Base-by-base conservation (phyloP, 2,888 invertebrate species). In the Melolontha melolontha region DNA sequence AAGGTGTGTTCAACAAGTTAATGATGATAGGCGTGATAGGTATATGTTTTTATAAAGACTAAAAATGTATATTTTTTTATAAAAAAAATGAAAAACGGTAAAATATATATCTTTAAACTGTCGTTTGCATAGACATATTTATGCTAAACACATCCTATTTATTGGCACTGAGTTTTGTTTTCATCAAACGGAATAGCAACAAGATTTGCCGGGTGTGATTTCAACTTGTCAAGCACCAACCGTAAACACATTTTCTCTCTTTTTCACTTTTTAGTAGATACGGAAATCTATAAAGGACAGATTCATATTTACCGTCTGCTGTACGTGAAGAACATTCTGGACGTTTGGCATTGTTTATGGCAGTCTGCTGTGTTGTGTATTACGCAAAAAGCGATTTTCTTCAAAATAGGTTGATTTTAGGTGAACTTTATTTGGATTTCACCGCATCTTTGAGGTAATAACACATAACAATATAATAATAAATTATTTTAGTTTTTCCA, bases 371-470 rank as follows among this genome's bases (percentile, higher is more conserved):
- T 75, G 74, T 76, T 71, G 75, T 75, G 76, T 79, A 79, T 80
- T 79, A 80, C 79, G 79, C 78, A 81, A 79, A 80, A 79, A 76
- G 72, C 64, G 71, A 71, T 74, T 75, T 75, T 69, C 64, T 54
- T 49, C 34, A 70, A 73, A 74, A 73, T 67, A 72, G 68, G 49
- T 17, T 50, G 17, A 59, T 64, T 74, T 71, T 70, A 66, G 41
- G 29, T 29, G 42, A 7, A 54, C 17, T 29, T 6, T 42, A 16
- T 42, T 8, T 12, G 47, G 59, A 44, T 44, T 59, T 42, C 64
- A 22, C 29, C 64, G 42, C 16, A 52, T 51, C 34, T 29, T 11
- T 29, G 34, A 64, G 64, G 64, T 64, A 64, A 54, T 41, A 42
- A 44, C 59, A 47, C 17, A 14, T 59, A 47, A 11, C 11, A 1